Evolutionary conservation across 2,113 vertebrate species (phyloP).

Genomic region (Murina feae): DNA sequence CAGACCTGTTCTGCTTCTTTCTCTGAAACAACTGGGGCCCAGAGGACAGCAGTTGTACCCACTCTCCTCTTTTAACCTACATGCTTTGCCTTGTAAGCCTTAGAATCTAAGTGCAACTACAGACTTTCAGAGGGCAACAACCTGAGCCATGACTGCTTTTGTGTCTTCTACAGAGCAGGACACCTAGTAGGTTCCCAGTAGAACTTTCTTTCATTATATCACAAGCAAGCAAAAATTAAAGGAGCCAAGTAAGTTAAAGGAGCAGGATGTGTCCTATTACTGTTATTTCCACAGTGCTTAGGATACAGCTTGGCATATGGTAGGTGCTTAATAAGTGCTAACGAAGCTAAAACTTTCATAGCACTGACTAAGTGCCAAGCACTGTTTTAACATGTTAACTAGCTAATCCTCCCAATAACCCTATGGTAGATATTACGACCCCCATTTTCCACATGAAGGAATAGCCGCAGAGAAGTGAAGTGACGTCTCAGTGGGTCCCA

Average conservation of each 20-base stretch:
- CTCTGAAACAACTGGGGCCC: background rate
- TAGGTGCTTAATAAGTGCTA: background rate
- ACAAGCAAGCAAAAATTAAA: background rate
- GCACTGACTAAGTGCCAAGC: background rate
- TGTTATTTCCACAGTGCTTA: background rate
- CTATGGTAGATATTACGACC: background rate
- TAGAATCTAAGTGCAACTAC: background rate
- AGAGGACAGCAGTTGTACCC: background rate
- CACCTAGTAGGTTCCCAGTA: background rate
- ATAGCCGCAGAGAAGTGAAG: background rate
- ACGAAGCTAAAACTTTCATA: background rate
- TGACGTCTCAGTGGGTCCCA: background rate
- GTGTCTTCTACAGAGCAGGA: background rate
- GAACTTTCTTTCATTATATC: background rate
- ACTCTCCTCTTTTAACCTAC: background rate
- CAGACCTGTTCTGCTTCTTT: background rate
- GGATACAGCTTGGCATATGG: background rate
- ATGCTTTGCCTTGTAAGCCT: background rate
- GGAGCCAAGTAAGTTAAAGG: background rate
- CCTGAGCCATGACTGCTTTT: background rate
- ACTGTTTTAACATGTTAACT: background rate
- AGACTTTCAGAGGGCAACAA: background rate
- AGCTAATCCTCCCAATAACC: background rate
- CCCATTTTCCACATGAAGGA: background rate
- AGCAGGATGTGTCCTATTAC: background rate